Conservation (phyloP, 2,113 vertebrate species). For the Toxostoma redivivum region DNA sequence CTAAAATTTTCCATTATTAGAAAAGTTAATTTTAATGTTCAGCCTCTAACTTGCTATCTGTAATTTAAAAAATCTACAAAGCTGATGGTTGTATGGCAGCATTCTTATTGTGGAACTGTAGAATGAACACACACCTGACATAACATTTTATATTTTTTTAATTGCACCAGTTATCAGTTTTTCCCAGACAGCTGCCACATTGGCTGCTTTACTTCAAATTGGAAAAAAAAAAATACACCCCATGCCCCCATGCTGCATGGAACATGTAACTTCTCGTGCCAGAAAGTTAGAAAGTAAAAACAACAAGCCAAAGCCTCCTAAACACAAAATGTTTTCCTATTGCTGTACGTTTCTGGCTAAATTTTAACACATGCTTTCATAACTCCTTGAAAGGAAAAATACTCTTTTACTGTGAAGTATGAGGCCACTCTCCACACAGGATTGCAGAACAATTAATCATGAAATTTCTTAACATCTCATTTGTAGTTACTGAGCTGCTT, state of each 20-base stretch:
- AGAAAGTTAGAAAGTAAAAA: background rate
- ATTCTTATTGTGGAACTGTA: slow-evolving; percentile 30
- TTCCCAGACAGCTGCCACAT: slow-evolving; percentile 28
- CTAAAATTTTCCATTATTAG: background rate
- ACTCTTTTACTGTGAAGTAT: background rate
- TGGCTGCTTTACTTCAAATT: background rate
- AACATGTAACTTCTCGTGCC: background rate
- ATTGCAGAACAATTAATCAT: background rate
- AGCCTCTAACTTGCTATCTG: background rate
- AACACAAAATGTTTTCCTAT: background rate
- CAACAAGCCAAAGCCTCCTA: background rate
- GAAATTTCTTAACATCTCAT: background rate
- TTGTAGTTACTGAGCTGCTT: background rate
- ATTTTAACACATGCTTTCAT: background rate
- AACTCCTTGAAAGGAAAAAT: background rate
- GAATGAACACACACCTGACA: slow-evolving; percentile 38
- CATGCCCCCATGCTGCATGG: background rate
- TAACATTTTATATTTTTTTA: slow-evolving; percentile 7
- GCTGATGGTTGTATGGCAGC: slow-evolving; percentile 47
- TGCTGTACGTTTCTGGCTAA: background rate
- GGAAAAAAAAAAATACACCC: background rate
- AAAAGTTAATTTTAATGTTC: background rate
- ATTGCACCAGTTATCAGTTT: slow-evolving; percentile 43
- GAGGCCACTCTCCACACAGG: background rate
- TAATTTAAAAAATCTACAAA: slow-evolving; percentile 66